Base-by-base conservation (phyloP, 2,888 invertebrate genomes). In the Uloborus plumipes region DNA sequence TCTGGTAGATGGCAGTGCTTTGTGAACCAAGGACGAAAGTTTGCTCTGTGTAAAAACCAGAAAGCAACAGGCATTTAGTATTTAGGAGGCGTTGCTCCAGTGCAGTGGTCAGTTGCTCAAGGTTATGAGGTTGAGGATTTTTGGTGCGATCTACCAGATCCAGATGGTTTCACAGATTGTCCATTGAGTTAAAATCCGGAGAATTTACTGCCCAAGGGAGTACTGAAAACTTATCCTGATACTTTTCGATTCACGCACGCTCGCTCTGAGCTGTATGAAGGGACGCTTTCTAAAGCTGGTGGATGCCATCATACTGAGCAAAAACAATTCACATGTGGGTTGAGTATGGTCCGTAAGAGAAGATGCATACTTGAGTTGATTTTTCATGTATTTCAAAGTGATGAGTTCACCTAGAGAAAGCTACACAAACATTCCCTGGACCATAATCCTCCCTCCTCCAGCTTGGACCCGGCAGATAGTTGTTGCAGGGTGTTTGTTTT, bases 251-350 rank as follows among this genome's bases (percentile, higher is more conserved):
- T 22, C 22, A 59, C 14, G 0, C 59, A 51, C 31, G 3, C 14
- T 47, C 51, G 62, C 14, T 61, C 6, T 3, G 13, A 62, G 62
- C 26, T 26, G 61, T 62, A 72, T 62, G 51, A 58, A 2, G 49
- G 3, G 13, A 47, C 72, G 58, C 26, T 62, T 72, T 62, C 22
- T 62, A 50, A 11, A 18, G 49, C 51, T 51, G 62, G 18, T 51
- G 62, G 26, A 72, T 72, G 22, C 61, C 71, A 61, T 61, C 22
- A n/a, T 59, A 3, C 71, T 15, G 49, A 61, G 39, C 22, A 59
- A 50, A 72, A 61, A 39, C 71, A 61, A 20, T 72, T 11, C 26
- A 4, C 49, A 47, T 61, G 50, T 13, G 61, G 71, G 67, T 20
- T 67, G 26, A 4, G 49, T 16, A 16, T 59, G 71, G 20, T 61